phyloP scores from a whole-genome alignment of 2,113 vertebrate genomes.

The Ceyx cyanopectus region DNA sequence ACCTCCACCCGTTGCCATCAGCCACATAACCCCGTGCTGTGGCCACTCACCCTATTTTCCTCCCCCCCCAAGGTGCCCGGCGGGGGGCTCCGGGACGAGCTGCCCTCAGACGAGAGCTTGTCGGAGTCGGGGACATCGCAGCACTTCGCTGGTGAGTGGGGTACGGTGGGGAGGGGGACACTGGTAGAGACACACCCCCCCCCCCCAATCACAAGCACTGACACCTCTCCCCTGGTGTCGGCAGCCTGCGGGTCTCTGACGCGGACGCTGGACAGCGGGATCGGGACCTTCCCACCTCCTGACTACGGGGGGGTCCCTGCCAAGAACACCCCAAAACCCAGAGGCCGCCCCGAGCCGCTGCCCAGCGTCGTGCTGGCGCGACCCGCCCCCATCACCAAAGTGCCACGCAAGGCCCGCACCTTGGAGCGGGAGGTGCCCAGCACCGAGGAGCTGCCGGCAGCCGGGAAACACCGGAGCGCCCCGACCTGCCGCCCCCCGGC shows the following conservation, averaged over 20 bases:
- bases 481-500: constrained; percentile 50
- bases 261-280: constrained; percentile 95
- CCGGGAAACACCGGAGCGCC: constrained; percentile 78
- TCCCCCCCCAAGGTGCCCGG: constrained; percentile 70
- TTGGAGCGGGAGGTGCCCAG: constrained; percentile 89
- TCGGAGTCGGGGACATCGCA: constrained; percentile 82
- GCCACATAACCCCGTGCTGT: too few relatives aligned
- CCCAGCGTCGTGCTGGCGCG: constrained; percentile 70
- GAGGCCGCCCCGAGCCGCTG: constrained; percentile 79
- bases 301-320: constrained; percentile 86
- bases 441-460: constrained; percentile 81
- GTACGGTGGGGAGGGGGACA: neutral
- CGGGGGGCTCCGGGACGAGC: constrained; percentile 78
- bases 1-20: neutral
- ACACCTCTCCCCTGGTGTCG: neutral
- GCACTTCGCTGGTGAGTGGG: constrained; percentile 86
- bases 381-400: constrained; percentile 77
- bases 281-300: constrained; percentile 94
- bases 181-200: too few relatives aligned
- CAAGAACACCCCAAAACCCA: constrained; percentile 85
- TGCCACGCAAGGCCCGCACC: constrained; percentile 88
- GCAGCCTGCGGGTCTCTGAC: constrained; percentile 91
- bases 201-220: neutral
- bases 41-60: too few relatives aligned
- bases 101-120: constrained; percentile 87